Percentiles rank a stretch among this genome's conserved stretches.
phyloP scores from a whole-genome alignment of 2,888 invertebrate genomes.

The Cataglyphis rosenhaueri region DNA sequence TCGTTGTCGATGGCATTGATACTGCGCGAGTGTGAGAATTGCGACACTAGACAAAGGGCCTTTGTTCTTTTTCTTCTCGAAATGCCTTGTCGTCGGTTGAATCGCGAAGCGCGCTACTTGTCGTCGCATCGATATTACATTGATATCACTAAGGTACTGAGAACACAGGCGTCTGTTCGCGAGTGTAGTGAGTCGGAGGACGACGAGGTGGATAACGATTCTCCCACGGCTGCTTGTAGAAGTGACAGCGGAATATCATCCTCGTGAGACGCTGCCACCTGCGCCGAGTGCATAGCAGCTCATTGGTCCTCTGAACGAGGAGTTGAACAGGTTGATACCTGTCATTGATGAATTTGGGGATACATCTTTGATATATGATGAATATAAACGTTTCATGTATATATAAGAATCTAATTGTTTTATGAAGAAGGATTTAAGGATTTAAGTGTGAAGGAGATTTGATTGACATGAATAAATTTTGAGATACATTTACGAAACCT shows the following conservation, averaged over 20 bases:
- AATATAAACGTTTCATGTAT: background rate
- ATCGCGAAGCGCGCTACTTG: background rate
- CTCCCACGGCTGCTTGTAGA: slow-evolving; percentile 1
- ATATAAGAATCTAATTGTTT: background rate
- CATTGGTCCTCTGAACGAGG: background rate
- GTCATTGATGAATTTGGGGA: background rate
- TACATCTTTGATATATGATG: background rate
- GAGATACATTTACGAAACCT: background rate
- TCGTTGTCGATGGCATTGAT: background rate
- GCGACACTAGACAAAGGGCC: background rate
- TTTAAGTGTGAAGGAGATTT: background rate
- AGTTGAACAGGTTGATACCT: background rate
- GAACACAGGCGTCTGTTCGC: slow-evolving; percentile 39
- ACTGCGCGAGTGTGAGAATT: background rate
- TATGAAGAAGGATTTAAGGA: slow-evolving; percentile 2
- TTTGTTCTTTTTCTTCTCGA: background rate
- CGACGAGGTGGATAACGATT: slow-evolving; percentile 50
- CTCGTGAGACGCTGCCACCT: slow-evolving; percentile 33
- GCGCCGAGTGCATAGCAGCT: background rate
- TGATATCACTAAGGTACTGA: background rate
- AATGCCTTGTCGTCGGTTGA: background rate
- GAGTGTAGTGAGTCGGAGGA: slow-evolving; percentile 43
- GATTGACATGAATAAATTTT: background rate
- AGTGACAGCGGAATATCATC: slow-evolving; percentile 16
- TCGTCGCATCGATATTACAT: background rate